Evolutionary conservation across 1,140 invertebrate genomes (phyloP).

Genomic region (Heterodera carotae): DNA sequence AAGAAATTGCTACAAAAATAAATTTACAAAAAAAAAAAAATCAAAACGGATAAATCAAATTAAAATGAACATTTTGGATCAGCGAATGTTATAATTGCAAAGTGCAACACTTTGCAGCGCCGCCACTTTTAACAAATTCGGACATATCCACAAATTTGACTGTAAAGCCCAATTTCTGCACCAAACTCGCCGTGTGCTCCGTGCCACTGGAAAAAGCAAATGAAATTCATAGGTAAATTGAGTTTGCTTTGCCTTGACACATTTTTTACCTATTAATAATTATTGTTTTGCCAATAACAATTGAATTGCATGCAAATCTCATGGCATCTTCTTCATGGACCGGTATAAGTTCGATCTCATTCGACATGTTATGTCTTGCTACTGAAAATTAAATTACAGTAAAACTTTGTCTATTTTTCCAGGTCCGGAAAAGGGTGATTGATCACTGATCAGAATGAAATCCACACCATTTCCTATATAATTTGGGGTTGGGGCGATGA

Average conservation of each 20-base stretch:
- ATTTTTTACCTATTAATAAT: conserved; percentile 51
- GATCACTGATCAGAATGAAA: no score
- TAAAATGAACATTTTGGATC: no score
- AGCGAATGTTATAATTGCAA: conserved; percentile 49
- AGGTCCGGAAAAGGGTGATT: no score
- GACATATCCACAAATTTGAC: conserved; percentile 63
- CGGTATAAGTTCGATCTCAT: conserved; percentile 58
- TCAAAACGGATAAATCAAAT: no score
- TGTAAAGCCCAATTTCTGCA: conserved; percentile 56
- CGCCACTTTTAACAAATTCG: conserved; percentile 64
- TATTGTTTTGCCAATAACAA: conserved; percentile 63
- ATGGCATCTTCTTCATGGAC: conserved; percentile 57
- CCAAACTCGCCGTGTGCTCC: conserved; percentile 57
- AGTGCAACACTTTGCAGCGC: conserved; percentile 64
- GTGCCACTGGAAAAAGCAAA: conserved; percentile 13
- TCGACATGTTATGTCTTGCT: conserved; percentile 61
- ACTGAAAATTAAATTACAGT: conserved; percentile 30
- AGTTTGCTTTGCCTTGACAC: not conserved
- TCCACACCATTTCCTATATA: no score
- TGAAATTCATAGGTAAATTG: not conserved
- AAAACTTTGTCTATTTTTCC: no score
- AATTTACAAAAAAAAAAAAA: no score
- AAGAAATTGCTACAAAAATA: no score
- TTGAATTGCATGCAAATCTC: conserved; percentile 63
- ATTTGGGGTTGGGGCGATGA: no score